phyloP scores from a whole-genome alignment of 1,140 invertebrate species.

The Cyphomyrmex costatus region DNA sequence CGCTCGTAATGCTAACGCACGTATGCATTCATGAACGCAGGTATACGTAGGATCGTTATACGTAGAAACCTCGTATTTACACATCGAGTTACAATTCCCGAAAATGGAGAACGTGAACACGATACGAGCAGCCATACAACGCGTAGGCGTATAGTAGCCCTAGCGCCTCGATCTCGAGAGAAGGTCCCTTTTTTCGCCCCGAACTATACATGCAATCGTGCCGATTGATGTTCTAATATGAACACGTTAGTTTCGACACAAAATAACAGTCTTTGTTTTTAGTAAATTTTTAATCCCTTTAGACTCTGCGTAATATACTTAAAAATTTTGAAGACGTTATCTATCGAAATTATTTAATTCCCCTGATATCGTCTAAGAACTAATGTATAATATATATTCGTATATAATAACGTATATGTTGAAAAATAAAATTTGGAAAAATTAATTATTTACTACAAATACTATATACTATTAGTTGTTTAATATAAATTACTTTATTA shows the following conservation, averaged over 20 bases:
- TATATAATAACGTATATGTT: no score
- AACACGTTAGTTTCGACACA: background rate
- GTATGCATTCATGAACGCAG: background rate
- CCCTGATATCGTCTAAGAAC: no score
- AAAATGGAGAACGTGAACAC: constrained; percentile 80
- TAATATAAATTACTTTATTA: no score
- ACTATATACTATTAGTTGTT: no score
- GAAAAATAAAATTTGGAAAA: no score
- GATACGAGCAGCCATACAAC: constrained; percentile 82
- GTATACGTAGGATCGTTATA: constrained; percentile 63
- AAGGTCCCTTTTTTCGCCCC: constrained; percentile 1
- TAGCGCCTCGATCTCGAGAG: constrained; percentile 37
- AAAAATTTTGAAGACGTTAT: no score
- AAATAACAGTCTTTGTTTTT: background rate
- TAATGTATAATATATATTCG: no score
- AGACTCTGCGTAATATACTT: no score
- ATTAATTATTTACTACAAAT: no score
- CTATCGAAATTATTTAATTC: no score
- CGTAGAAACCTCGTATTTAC: constrained; percentile 80
- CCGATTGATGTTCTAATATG: background rate
- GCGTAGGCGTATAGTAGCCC: constrained; percentile 17
- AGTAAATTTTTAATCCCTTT: background rate
- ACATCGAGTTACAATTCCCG: constrained; percentile 81
- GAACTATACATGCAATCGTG: background rate
- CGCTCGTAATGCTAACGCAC: background rate